A percentile compares a stretch with the other conserved stretches of the same genome.
Conservation (phyloP, 2,113 vertebrate genomes). For the Mesitornis unicolor region DNA sequence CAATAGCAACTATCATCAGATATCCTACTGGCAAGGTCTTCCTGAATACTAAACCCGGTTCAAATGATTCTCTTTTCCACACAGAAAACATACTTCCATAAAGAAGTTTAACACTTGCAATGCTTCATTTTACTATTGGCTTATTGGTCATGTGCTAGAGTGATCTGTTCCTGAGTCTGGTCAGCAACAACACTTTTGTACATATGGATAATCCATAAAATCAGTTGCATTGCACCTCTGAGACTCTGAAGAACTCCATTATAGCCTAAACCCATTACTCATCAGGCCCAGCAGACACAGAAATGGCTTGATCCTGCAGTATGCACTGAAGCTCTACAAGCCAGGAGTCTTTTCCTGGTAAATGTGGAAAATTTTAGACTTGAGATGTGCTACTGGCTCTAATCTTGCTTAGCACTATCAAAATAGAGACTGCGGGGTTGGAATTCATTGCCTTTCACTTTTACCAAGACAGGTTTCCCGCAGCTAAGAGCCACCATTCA, state of each 20-base stretch:
- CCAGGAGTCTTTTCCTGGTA: neutral
- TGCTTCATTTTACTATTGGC: constrained; percentile 21
- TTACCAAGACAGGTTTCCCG: neutral
- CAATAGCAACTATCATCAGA: neutral
- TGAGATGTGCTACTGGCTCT: neutral
- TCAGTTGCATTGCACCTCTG: neutral
- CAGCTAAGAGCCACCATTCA: neutral
- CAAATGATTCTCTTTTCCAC: neutral
- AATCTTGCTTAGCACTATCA: neutral
- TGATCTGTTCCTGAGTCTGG: neutral
- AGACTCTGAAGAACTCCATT: neutral
- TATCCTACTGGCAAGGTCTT: neutral
- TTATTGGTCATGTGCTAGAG: neutral
- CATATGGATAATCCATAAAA: neutral
- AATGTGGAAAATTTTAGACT: neutral
- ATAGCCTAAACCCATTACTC: neutral
- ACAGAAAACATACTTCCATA: neutral
- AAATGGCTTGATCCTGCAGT: neutral
- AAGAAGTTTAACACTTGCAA: neutral
- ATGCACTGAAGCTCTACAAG: neutral
- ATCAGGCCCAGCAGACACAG: neutral
- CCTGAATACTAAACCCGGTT: neutral
- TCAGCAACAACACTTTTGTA: neutral
- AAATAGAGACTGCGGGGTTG: neutral
- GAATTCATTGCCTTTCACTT: neutral